Conservation (phyloP, 1,140 invertebrate species). For the Metaphire vulgaris region DNA sequence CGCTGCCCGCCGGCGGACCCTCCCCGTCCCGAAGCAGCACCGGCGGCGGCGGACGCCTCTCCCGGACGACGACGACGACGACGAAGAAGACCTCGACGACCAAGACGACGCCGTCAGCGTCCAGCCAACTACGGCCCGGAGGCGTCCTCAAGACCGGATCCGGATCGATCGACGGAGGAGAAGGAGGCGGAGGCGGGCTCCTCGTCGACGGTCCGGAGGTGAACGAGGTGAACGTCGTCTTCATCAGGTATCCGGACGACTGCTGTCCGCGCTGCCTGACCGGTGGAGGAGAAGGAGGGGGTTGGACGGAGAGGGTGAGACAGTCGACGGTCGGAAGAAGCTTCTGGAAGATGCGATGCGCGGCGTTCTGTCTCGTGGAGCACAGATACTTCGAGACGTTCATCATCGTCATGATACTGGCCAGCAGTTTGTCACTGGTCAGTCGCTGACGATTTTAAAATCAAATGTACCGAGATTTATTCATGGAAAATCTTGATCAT, state of each 20-base stretch:
- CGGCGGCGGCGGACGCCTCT: neutral
- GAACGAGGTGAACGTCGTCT: conserved; percentile 43
- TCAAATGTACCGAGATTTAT: no score
- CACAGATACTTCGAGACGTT: conserved; percentile 99
- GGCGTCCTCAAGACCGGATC: neutral
- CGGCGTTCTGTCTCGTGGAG: conserved; percentile 90
- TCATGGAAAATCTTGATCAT: no score
- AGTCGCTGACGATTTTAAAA: no score
- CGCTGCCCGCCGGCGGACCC: neutral
- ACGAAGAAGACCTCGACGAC: conserved; percentile 5
- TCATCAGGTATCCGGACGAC: conserved; percentile 68
- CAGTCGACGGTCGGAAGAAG: conserved; percentile 78
- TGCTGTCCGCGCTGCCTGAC: conserved; percentile 64
- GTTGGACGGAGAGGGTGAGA: neutral
- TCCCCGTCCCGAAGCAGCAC: neutral
- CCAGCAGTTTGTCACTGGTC: conserved; percentile 93
- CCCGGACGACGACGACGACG: conserved; percentile 16
- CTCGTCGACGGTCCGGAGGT: conserved; percentile 34
- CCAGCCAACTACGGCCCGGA: conserved; percentile 10
- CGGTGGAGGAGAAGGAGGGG: neutral
- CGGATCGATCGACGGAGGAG: neutral
- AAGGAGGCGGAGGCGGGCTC: neutral
- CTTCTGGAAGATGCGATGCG: conserved; percentile 82
- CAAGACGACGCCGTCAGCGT: neutral
- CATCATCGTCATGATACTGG: conserved; percentile 94